Evolutionary conservation across 2,797 vertebrate species (phyloP).

Genomic region (Melanotaenia pygmaea): DNA sequence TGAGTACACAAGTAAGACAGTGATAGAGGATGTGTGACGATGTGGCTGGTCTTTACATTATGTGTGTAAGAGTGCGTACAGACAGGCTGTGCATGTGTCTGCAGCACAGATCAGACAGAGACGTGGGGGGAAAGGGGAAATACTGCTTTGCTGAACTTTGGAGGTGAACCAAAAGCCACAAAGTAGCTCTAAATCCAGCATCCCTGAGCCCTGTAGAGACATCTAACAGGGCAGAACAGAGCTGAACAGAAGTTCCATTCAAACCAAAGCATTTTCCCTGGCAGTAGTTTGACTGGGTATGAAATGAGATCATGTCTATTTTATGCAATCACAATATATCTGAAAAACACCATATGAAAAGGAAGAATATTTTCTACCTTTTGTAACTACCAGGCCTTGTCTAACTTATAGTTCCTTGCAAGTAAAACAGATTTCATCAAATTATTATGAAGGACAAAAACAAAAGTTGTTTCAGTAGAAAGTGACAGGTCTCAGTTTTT

Average conservation of each 20-base stretch:
- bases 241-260: constrained; percentile 82
- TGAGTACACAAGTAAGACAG: constrained; percentile 15
- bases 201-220: constrained; percentile 56
- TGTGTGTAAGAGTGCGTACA: constrained; percentile 21
- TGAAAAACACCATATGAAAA: constrained; percentile 33
- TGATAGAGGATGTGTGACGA: constrained; percentile 45
- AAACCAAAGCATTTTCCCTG: constrained; percentile 76
- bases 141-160: constrained; percentile 67
- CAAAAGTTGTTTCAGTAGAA: constrained; percentile 27
- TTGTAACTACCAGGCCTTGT: constrained; percentile 31
- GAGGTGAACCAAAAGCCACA: constrained; percentile 75
- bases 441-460: constrained; percentile 4
- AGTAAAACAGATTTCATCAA: background rate
- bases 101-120: constrained; percentile 60
- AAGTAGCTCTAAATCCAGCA: constrained; percentile 67
- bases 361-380: constrained; percentile 45
- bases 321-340: constrained; percentile 49
- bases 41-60: constrained; percentile 55
- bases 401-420: constrained; percentile 6
- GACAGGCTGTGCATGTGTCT: constrained; percentile 55
- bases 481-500: constrained; percentile 50
- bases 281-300: constrained; percentile 65
- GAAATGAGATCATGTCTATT: constrained; percentile 71
- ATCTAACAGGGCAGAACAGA: constrained; percentile 59
- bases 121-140: constrained; percentile 54